These are phyloP conservation scores for Chionis minor DNA, from an alignment of 2,113 vertebrate species.

Conservation along the genomic window DNA sequence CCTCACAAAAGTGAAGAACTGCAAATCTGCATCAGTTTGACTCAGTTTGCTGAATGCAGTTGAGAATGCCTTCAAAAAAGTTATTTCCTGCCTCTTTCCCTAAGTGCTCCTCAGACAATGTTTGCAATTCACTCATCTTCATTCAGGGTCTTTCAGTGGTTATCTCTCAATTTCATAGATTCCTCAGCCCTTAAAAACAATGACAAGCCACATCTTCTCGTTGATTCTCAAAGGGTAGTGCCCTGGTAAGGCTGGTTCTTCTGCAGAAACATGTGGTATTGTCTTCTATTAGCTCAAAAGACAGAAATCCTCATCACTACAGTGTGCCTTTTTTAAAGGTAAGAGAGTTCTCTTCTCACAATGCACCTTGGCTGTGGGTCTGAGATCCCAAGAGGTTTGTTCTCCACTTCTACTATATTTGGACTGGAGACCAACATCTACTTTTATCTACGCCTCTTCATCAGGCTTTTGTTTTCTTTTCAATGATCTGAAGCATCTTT, in stretches of 20 bases:
- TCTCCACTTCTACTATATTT: neutral
- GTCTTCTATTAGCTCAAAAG: neutral
- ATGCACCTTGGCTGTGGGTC: neutral
- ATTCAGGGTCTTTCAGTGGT: neutral
- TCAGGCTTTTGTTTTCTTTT: neutral
- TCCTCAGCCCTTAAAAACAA: neutral
- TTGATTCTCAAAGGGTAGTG: neutral
- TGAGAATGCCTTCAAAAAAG: neutral
- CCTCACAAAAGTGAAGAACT: neutral
- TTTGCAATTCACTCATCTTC: neutral
- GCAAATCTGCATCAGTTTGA: neutral
- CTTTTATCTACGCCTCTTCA: neutral
- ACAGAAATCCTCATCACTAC: neutral
- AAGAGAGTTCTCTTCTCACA: neutral
- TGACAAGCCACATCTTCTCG: too few species aligned
- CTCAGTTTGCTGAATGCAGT: neutral
- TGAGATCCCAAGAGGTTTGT: neutral
- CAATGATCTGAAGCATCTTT: neutral
- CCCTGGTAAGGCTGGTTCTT: neutral
- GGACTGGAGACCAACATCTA: neutral
- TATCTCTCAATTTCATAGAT: neutral
- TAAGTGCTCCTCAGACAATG: neutral
- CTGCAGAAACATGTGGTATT: neutral
- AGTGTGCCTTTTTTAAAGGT: neutral
- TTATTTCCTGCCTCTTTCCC: neutral